Evolutionary conservation across 1,140 invertebrate species (phyloP).

Genomic region (Cepaea nemoralis): DNA sequence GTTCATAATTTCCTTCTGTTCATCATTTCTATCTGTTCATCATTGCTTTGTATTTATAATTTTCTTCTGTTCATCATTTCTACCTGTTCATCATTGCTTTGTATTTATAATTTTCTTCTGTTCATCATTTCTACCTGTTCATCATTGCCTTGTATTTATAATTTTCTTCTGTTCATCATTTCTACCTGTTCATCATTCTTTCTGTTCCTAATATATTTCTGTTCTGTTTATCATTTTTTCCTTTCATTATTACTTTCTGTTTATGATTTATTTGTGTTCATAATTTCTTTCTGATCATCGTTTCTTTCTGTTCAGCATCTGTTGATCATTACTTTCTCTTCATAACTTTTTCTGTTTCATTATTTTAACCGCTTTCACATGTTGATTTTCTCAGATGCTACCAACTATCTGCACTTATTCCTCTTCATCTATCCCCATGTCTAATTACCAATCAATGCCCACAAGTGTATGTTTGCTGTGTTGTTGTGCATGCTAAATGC

Average conservation of each 20-base stretch:
- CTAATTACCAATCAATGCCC: too few species aligned
- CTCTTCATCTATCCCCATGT: too few species aligned
- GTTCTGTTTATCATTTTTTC: conserved; percentile 65
- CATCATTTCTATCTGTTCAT: conserved; percentile 85
- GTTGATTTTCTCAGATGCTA: too few species aligned
- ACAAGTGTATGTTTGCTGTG: too few species aligned
- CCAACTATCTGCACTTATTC: too few species aligned
- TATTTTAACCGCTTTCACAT: too few species aligned
- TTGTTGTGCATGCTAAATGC: too few species aligned
- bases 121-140: conserved; percentile 75
- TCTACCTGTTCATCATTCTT: conserved; percentile 63
- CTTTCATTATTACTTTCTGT: neutral
- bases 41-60: conserved; percentile 67
- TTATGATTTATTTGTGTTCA: too few species aligned
- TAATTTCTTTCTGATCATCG: conserved; percentile 70
- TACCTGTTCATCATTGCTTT: conserved; percentile 78
- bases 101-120: neutral
- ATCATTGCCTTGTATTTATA: too few species aligned
- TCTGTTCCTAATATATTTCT: conserved; percentile 81
- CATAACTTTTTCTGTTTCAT: too few species aligned
- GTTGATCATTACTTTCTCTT: neutral
- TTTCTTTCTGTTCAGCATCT: conserved; percentile 81
- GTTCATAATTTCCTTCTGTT: conserved; percentile 80
- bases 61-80: conserved; percentile 74
- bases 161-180: conserved; percentile 83